Percentiles rank a stretch among this genome's conserved stretches.
phyloP scores from a whole-genome alignment of 2,888 invertebrate genomes.

The Clepsis dumicolana region DNA sequence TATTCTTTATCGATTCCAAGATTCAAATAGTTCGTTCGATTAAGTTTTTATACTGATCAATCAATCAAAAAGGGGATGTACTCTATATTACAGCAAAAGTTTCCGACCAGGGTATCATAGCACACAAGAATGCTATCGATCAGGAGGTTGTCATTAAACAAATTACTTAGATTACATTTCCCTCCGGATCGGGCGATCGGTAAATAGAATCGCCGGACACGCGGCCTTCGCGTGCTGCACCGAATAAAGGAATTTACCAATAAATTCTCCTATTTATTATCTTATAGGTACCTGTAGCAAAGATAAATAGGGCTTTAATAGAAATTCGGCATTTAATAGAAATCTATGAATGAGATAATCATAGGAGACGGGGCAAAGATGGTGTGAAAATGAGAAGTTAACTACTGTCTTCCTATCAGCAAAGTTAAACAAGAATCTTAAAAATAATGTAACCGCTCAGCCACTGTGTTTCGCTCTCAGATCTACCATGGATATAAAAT shows the following conservation, averaged over 20 bases:
- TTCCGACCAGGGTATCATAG: background rate
- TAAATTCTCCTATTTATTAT: background rate
- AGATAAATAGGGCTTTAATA: background rate
- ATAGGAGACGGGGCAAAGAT: background rate
- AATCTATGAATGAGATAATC: background rate
- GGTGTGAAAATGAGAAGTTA: background rate
- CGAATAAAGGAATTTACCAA: constrained; percentile 8
- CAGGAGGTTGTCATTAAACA: constrained; percentile 26
- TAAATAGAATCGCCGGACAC: constrained; percentile 29
- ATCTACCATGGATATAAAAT: too few species aligned
- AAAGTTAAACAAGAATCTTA: too few species aligned
- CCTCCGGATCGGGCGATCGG: constrained; percentile 24
- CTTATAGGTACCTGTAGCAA: background rate
- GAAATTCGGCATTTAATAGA: background rate
- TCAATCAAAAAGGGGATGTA: too few species aligned
- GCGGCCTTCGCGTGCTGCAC: constrained; percentile 31
- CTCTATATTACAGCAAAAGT: background rate
- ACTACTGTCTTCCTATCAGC: too few species aligned
- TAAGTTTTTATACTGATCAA: too few species aligned
- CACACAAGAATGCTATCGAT: constrained; percentile 8
- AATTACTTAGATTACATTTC: constrained; percentile 40
- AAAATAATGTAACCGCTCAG: too few species aligned
- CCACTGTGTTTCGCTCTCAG: too few species aligned
- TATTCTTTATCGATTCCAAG: too few species aligned
- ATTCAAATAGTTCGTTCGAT: too few species aligned